Base-by-base conservation (phyloP, 35 echinoderm and acorn worm species). In the Ophioderma brevispina region DNA sequence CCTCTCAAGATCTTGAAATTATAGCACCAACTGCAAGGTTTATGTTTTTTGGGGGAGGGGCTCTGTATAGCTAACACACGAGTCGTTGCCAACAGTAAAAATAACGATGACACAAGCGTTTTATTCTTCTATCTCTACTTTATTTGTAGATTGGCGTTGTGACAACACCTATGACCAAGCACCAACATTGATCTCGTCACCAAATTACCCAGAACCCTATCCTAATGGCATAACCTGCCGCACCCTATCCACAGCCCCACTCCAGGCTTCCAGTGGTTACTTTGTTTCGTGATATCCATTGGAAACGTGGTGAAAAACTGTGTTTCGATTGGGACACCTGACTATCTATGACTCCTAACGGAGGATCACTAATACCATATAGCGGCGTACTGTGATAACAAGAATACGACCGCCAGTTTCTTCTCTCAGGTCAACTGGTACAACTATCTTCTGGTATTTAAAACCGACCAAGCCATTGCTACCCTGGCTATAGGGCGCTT, bases 191-290 rank as follows among this genome's bases (percentile, higher is more conserved):
- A 3, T 84, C 31, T 52, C 81, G n/a, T 84, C 81, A 55, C 81
- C 81, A 0, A 84, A 84, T 32, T 84, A 84, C 25, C 81, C 81
- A 8, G 81, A 84, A 8, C 42, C 42, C 6, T 84, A 84, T 52
- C 81, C 81, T 1, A 84, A 84, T 36, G 81, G 81, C 28, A 38
- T 55, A 0, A 84, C 43, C 39, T 84, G 81, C 43, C 42, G 35
- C 14, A 52, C 81, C 0, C 81, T 52, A 31, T 52, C 55, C 81
- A 4, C 31, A 1, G 81, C 81, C 5, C 81, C n/a, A n/a, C 81
- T 1, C 40, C 49, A 55, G 81, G n/a, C 28, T 70, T 70, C 15
- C 59, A 30, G 59, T 70, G n/a, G 1, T 70, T 1, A 70, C n/a
- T 25, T 70, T 15, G 2, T 25, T 70, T 25, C 59, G 59, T 70